A percentile compares a stretch with the other conserved stretches of the same genome.
Evolutionary conservation across 2,888 invertebrate genomes (phyloP).

Genomic region (Cylloceria caligata): DNA sequence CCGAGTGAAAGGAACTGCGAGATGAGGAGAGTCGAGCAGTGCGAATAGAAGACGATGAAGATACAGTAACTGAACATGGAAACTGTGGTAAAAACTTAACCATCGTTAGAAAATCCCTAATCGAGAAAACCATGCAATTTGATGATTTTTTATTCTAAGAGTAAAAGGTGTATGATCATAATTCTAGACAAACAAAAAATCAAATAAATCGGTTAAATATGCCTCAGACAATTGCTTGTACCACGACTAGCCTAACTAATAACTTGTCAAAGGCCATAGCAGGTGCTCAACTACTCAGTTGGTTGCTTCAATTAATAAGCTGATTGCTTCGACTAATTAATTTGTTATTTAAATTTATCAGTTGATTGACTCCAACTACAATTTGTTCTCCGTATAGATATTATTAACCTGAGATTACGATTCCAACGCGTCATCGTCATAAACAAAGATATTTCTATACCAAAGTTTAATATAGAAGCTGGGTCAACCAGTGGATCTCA

Average conservation of each 20-base stretch:
- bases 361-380: too few relatives aligned
- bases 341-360: too few relatives aligned
- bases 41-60: slow-evolving; percentile 1
- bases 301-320: too few relatives aligned
- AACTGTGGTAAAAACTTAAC: neutral
- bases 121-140: neutral
- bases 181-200: neutral
- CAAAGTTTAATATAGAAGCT: neutral
- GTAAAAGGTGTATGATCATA: neutral
- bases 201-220: too few relatives aligned
- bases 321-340: too few relatives aligned
- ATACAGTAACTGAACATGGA: neutral
- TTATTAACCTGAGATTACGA: neutral
- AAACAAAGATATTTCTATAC: neutral
- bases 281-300: too few relatives aligned
- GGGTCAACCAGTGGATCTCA: neutral
- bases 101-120: neutral
- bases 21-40: neutral
- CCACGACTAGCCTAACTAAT: neutral
- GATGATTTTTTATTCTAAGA: neutral
- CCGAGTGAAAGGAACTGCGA: neutral
- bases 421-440: neutral
- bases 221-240: neutral
- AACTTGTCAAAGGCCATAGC: neutral
- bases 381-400: too few relatives aligned